phyloP scores from a whole-genome alignment of 2,797 vertebrate genomes.

The Aldrovandia affinis region DNA sequence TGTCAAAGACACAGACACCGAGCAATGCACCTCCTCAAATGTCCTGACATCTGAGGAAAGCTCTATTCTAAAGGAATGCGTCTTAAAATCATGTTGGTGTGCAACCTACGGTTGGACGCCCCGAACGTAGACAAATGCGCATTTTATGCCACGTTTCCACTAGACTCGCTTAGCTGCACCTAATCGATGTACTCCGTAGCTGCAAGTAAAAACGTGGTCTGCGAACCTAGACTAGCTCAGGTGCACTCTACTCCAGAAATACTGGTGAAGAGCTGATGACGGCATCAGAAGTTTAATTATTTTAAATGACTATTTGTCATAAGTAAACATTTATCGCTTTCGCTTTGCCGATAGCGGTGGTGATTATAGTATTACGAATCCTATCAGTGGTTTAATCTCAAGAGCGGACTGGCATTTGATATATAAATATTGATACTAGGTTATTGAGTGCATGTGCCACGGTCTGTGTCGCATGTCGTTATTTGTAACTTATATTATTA shows the following conservation, averaged over 20 bases:
- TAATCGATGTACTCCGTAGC: conserved; percentile 16
- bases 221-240: neutral
- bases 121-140: neutral
- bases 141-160: conserved; percentile 5
- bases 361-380: neutral
- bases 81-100: conserved; percentile 28
- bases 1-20: conserved; percentile 43
- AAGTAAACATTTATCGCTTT: neutral
- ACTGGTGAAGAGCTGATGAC: neutral
- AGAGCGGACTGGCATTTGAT: neutral
- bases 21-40: conserved; percentile 55
- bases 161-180: conserved; percentile 26
- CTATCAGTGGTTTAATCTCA: neutral
- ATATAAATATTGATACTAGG: neutral
- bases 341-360: neutral
- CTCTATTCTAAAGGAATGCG: conserved; percentile 40
- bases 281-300: neutral
- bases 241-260: neutral
- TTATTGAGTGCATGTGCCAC: neutral
- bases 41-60: conserved; percentile 40
- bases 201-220: neutral
- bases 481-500: neutral
- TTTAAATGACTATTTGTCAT: neutral
- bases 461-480: neutral
- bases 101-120: neutral